phyloP scores from a whole-genome alignment of 2,888 invertebrate genomes.

The Aradus depressus region DNA sequence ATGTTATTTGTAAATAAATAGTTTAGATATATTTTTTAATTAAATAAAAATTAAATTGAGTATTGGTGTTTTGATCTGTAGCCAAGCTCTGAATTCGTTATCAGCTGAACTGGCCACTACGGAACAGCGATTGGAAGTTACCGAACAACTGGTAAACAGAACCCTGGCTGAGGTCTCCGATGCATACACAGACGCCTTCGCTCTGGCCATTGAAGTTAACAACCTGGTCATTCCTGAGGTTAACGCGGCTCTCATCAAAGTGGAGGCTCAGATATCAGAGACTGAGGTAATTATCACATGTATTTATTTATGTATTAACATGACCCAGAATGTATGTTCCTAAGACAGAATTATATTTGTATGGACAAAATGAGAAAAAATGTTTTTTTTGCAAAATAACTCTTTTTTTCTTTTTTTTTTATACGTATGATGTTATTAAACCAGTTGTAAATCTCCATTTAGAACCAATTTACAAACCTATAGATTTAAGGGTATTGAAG shows the following conservation, averaged over 20 bases:
- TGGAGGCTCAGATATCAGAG: slow-evolving; percentile 55
- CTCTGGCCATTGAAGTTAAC: slow-evolving; percentile 66
- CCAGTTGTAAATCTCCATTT: too few relatives aligned
- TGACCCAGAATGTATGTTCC: too few relatives aligned
- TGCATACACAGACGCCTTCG: slow-evolving; percentile 71
- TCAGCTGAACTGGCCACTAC: slow-evolving; percentile 55
- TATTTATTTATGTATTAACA: too few relatives aligned
- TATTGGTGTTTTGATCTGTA: slow-evolving; percentile 33
- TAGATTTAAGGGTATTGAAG: too few relatives aligned
- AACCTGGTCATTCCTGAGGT: slow-evolving; percentile 66
- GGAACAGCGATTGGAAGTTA: slow-evolving; percentile 56
- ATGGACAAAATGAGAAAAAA: too few relatives aligned
- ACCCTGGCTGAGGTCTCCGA: slow-evolving; percentile 56
- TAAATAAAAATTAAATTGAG: not conserved
- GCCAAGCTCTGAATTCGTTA: slow-evolving; percentile 55
- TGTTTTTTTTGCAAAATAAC: not conserved
- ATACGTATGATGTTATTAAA: not conserved
- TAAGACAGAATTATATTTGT: too few relatives aligned
- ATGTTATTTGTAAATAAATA: not conserved
- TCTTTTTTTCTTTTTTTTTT: slow-evolving; percentile 5
- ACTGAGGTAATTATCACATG: slow-evolving; percentile 47
- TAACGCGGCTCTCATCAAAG: slow-evolving; percentile 56
- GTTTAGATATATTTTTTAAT: not conserved
- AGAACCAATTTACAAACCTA: too few relatives aligned
- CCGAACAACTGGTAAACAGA: slow-evolving; percentile 58